Conservation (phyloP, 2,113 vertebrate genomes). For the Micronycteris hirsuta region DNA sequence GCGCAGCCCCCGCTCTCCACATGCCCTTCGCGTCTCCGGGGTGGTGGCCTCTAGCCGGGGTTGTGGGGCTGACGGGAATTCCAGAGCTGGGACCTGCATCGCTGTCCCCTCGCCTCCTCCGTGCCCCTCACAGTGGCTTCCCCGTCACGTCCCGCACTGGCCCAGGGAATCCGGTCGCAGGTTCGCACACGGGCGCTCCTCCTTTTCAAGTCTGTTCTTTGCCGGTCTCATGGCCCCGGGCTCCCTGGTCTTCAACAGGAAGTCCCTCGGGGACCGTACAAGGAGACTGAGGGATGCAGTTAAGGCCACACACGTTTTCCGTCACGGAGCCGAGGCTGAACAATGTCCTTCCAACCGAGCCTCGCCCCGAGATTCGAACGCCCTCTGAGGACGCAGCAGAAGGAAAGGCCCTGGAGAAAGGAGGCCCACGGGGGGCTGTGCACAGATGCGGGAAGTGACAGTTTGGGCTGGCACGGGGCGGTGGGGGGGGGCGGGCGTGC, state of each 20-base stretch:
- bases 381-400: too few relatives aligned
- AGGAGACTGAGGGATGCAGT: background rate
- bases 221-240: too few relatives aligned
- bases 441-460: background rate
- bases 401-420: background rate
- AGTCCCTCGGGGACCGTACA: fast-evolving
- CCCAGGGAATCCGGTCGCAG: fast-evolving
- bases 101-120: background rate
- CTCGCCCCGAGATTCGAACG: too few relatives aligned
- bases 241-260: too few relatives aligned
- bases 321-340: background rate
- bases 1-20: background rate
- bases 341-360: background rate
- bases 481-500: background rate
- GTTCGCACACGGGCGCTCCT: background rate
- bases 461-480: fast-evolving
- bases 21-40: too few relatives aligned
- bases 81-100: background rate
- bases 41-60: background rate
- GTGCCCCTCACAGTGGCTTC: fast-evolving
- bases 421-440: background rate
- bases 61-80: background rate
- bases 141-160: fast-evolving
- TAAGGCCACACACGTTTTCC: background rate
- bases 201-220: background rate